A percentile compares a stretch with the other conserved stretches of the same genome.
phyloP scores from a whole-genome alignment of 2,113 vertebrate genomes.

The Chlorodrepanis virens region DNA sequence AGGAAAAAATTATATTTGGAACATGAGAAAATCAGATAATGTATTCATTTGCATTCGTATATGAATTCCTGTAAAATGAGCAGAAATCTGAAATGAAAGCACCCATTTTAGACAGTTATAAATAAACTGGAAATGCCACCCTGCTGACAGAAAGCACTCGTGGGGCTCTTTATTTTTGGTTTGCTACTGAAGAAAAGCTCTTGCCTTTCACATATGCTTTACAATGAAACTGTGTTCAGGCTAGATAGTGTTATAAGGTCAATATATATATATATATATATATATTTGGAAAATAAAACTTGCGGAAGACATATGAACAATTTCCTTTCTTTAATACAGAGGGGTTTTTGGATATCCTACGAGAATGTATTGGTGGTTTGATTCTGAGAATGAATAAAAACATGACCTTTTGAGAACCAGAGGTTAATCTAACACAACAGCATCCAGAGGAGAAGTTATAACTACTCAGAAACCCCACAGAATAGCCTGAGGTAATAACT shows the following conservation, averaged over 20 bases:
- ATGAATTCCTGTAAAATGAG: background rate
- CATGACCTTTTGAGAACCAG: background rate
- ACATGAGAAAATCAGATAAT: background rate
- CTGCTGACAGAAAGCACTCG: background rate
- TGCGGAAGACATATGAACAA: conserved; percentile 2
- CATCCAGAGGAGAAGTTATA: conserved; percentile 9
- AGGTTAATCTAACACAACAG: conserved; percentile 51
- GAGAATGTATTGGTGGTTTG: background rate
- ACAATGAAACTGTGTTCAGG: conserved; percentile 31
- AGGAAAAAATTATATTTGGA: background rate
- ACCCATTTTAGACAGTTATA: background rate
- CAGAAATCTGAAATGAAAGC: conserved; percentile 5
- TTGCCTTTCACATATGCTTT: background rate
- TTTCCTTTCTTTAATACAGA: conserved; percentile 57
- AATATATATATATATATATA: background rate
- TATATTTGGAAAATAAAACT: conserved; percentile 7
- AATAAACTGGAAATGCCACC: background rate
- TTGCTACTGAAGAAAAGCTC: background rate
- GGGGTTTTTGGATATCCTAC: background rate
- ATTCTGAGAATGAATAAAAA: conserved; percentile 37
- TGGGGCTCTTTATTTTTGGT: background rate
- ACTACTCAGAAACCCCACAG: background rate
- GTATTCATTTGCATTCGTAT: background rate
- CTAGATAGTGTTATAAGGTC: conserved; percentile 8
- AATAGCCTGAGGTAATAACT: conserved; percentile 14